Conservation (phyloP, 2,113 vertebrate species). For the Zeus faber region DNA sequence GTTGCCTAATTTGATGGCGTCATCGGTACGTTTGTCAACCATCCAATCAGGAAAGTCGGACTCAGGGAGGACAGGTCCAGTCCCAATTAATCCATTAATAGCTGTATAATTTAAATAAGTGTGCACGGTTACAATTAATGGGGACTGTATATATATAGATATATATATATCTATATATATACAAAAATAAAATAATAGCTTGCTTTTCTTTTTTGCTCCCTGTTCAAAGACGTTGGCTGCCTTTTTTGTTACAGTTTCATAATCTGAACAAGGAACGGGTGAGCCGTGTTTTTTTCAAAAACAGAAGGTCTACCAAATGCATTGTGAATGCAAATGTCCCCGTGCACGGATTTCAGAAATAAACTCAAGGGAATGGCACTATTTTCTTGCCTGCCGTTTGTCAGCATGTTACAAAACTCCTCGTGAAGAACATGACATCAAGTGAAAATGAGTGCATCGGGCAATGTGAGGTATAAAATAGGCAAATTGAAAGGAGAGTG, state of each 20-base stretch:
- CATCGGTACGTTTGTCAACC: no score
- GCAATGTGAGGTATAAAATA: slow-evolving; percentile 27
- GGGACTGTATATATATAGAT: no score
- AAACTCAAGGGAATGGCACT: slow-evolving; percentile 17
- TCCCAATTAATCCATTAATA: no score
- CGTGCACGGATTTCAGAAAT: slow-evolving; percentile 27
- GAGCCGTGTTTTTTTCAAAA: slow-evolving; percentile 1
- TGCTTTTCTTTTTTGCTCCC: no score
- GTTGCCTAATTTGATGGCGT: no score
- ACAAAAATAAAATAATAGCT: no score
- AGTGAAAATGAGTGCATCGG: slow-evolving; percentile 32
- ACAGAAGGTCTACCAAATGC: slow-evolving; percentile 1
- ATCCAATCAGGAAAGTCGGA: no score
- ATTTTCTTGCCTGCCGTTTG: slow-evolving; percentile 20
- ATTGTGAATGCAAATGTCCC: slow-evolving; percentile 7
- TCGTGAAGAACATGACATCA: slow-evolving; percentile 30
- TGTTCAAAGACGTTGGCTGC: no score
- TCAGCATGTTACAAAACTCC: slow-evolving; percentile 26
- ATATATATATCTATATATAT: no score
- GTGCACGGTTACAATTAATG: no score
- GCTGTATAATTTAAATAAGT: no score
- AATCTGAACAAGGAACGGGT: slow-evolving; percentile 1
- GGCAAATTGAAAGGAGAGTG: slow-evolving; percentile 21
- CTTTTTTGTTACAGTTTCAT: slow-evolving; percentile 1
- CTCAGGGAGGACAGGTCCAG: no score